These are phyloP conservation scores for Drosophila barbarae DNA, from an alignment of 2,888 invertebrate species.

Conservation along the genomic window DNA sequence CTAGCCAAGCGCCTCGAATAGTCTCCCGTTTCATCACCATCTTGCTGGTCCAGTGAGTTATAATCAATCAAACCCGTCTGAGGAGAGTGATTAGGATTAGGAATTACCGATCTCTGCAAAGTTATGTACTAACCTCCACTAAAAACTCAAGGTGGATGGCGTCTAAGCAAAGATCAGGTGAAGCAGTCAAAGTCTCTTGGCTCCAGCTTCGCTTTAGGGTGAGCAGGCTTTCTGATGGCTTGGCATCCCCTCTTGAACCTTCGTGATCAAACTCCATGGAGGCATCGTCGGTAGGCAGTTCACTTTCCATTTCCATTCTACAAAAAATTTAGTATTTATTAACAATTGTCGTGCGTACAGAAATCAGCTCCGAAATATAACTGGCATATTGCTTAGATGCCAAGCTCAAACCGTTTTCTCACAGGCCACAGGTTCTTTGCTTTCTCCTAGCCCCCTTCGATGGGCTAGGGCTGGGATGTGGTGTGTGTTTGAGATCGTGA, in stretches of 20 bases:
- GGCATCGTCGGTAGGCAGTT: slow-evolving; percentile 16
- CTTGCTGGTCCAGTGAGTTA: neutral
- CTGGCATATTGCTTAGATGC: neutral
- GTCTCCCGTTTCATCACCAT: neutral
- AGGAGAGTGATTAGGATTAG: neutral
- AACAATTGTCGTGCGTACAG: neutral
- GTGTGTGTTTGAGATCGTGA: slow-evolving; percentile 12
- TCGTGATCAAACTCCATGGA: neutral
- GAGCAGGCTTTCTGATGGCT: slow-evolving; percentile 6
- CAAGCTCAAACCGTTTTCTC: neutral
- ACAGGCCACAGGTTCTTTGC: neutral
- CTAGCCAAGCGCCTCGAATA: neutral
- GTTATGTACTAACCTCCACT: slow-evolving; percentile 19
- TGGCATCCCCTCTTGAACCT: neutral
- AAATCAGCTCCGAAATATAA: slow-evolving; percentile 8
- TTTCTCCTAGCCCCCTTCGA: too few relatives aligned
- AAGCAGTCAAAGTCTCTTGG: neutral
- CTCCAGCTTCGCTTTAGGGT: slow-evolving; percentile 14
- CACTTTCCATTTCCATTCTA: slow-evolving; percentile 29
- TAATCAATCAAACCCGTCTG: slow-evolving; percentile 30
- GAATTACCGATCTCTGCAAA: too few relatives aligned
- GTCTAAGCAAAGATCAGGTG: slow-evolving; percentile 8
- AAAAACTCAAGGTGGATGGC: slow-evolving; percentile 15
- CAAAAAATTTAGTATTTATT: slow-evolving; percentile 18
- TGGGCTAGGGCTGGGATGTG: neutral